A percentile compares a stretch with the other conserved stretches of the same genome.
phyloP scores from a whole-genome alignment of 2,113 vertebrate genomes.

The Hemiprocne comata region DNA sequence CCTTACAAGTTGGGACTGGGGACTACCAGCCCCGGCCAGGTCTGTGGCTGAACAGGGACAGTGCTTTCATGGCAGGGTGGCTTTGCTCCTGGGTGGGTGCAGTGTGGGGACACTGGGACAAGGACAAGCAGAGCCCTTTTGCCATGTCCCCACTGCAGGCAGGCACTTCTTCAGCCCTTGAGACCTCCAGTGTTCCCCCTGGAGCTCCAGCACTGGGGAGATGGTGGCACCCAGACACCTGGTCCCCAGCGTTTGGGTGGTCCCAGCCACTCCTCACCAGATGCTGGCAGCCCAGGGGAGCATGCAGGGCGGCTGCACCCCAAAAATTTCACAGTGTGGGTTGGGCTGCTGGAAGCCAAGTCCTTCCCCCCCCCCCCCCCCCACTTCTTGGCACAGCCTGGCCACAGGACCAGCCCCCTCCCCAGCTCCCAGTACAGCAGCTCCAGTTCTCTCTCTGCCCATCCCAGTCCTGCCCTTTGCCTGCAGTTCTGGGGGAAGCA shows the following conservation, averaged over 20 bases:
- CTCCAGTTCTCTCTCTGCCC: background rate
- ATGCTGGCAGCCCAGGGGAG: accelerated
- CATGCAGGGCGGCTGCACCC: accelerated
- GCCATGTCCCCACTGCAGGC: accelerated
- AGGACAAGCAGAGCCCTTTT: background rate
- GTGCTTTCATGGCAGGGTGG: background rate
- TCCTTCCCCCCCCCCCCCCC: background rate
- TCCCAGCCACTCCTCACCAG: accelerated
- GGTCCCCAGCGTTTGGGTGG: accelerated
- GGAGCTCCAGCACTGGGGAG: background rate
- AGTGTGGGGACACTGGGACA: accelerated
- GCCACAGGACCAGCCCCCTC: background rate
- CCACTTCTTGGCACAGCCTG: accelerated
- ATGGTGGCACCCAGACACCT: background rate
- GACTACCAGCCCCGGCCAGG: accelerated
- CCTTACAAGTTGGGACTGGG: background rate
- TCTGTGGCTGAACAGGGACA: background rate
- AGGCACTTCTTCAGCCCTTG: conserved; percentile 38
- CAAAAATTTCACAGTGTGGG: background rate
- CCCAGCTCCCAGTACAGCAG: background rate
- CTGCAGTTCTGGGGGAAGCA: background rate
- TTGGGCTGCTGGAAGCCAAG: background rate
- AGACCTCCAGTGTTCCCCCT: background rate
- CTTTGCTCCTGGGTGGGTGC: background rate
- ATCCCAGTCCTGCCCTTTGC: background rate